Percentiles rank a stretch among this genome's conserved stretches.
phyloP scores from a whole-genome alignment of 2,113 vertebrate genomes.

The Paratilapia polleni region DNA sequence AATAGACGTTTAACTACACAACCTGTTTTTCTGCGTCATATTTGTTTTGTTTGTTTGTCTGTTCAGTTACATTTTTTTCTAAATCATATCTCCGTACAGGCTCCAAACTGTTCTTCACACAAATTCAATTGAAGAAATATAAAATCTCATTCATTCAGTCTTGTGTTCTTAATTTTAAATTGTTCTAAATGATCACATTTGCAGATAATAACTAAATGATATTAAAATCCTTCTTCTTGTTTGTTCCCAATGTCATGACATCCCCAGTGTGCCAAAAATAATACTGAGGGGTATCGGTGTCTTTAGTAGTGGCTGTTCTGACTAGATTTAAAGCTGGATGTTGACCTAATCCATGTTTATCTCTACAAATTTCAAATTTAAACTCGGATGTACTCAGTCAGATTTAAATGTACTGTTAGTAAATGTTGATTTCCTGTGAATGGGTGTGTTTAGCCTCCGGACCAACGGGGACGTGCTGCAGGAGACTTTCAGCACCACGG shows the following conservation, averaged over 20 bases:
- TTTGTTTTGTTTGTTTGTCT: neutral
- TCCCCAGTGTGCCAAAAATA: neutral
- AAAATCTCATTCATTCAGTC: neutral
- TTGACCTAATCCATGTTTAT: neutral
- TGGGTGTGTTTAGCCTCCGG: neutral
- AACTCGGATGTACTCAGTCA: neutral
- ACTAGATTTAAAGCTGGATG: neutral
- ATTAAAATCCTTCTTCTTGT: neutral
- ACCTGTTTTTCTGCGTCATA: too few species aligned
- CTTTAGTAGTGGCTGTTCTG: neutral
- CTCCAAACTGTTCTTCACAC: neutral
- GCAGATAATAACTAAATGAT: neutral
- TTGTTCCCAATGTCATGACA: neutral
- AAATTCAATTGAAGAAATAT: neutral
- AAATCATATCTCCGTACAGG: neutral
- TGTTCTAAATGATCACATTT: neutral
- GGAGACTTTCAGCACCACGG: slow-evolving; percentile 40
- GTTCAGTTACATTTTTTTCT: neutral
- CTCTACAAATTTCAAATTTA: neutral
- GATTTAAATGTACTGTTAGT: neutral
- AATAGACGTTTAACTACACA: too few species aligned
- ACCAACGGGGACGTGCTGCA: neutral
- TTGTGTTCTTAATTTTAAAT: neutral
- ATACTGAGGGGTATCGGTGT: neutral
- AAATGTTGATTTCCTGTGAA: neutral